phyloP scores from a whole-genome alignment of 1,140 invertebrate genomes.

The Sitophilus oryzae region DNA sequence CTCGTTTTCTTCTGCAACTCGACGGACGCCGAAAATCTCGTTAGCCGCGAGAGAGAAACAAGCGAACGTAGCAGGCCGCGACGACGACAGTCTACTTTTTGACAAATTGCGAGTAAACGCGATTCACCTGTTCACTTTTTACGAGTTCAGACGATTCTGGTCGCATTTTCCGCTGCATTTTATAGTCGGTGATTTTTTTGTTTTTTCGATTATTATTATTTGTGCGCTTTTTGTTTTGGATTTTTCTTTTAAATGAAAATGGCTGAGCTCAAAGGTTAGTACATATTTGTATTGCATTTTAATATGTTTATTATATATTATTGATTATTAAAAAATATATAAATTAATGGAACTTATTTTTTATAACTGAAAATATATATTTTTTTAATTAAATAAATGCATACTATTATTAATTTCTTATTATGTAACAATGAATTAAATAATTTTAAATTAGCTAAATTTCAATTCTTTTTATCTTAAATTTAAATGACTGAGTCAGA shows the following conservation, averaged over 20 bases:
- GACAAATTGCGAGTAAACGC: constrained; percentile 12
- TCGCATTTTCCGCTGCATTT: background rate
- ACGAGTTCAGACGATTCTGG: background rate
- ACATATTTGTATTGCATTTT: background rate
- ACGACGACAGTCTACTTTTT: constrained; percentile 12
- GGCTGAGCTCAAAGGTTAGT: constrained; percentile 7
- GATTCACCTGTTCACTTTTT: constrained; percentile 7
- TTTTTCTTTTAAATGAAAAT: background rate
- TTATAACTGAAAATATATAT: too few relatives aligned
- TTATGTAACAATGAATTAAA: too few relatives aligned
- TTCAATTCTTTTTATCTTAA: too few relatives aligned
- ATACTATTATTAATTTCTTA: too few relatives aligned
- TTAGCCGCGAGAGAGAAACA: constrained; percentile 13
- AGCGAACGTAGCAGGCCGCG: too few relatives aligned
- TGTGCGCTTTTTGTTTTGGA: background rate
- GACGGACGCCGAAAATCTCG: constrained; percentile 13
- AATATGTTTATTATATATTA: background rate
- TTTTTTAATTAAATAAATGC: too few relatives aligned
- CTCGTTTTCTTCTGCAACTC: constrained; percentile 24
- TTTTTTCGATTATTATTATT: background rate
- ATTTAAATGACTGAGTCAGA: too few relatives aligned
- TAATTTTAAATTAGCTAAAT: too few relatives aligned
- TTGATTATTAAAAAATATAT: too few relatives aligned
- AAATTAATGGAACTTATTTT: too few relatives aligned
- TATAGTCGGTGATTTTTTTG: background rate